Base-by-base conservation (phyloP, 1,140 invertebrate species). In the Chironomus tepperi region DNA sequence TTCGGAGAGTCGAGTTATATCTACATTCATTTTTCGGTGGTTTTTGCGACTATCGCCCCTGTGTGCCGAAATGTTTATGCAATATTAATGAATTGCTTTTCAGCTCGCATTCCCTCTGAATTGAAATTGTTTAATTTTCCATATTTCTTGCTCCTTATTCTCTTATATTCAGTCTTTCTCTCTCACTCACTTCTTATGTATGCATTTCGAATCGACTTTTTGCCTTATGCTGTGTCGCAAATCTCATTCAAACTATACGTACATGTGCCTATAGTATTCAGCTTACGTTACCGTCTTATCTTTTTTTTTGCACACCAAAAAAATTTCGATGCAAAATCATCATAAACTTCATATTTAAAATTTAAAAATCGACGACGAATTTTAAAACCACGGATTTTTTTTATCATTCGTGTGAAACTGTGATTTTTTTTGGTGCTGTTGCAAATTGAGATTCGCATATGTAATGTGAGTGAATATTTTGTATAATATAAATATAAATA, bases 11-110 rank as follows among this genome's bases (percentile, higher is more conserved):
- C 24, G 24, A 34, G 24, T 34, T 34, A 34, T 34, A 34, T 34
- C 24, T 34, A 34, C 47, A n/a, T 57, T 57, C 47, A 12, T 57
- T 57, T 57, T 57, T 57, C 12, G 47, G 47, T 57, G 47, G 47
- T 57, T 57, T 57, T 57, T 57, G 47, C 47, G 47, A 57, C 47
- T 57, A 57, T 57, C 47, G 47, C 47, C 47, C 47, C 47, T 57
- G 47, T 57, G 47, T 57, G 47, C 47, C 65, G 65, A 70, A 70
- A 70, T 70, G 65, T 70, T 70, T 70, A 70, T 70, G 65, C 65
- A 70, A 70, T 70, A 70, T 70, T 70, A 70, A 70, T 70, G 65
- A 70, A 70, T 70, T 70, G 65, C 65, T 70, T 70, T 70, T 70
- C 16, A 70, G 65, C 65, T 19, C 16, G 65, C 65, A 70, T 70